Evolutionary conservation across 2,113 vertebrate species (phyloP), one percentile per base, ranked within the genome.

Genomic region (Clinocottus analis): DNA sequence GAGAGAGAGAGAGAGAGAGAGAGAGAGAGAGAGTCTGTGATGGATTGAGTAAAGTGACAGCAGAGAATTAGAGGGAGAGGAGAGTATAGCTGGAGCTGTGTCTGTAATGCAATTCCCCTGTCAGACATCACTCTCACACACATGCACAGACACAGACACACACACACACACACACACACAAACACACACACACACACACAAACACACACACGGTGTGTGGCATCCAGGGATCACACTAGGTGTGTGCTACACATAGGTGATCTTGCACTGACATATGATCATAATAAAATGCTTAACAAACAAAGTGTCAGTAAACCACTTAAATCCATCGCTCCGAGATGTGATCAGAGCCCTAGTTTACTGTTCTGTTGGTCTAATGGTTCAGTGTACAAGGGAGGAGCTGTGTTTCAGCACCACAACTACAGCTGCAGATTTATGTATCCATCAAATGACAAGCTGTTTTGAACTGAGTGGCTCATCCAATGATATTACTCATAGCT

Each of bases 71-170:
- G 71, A 87, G 49, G 23, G 21, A 80, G 78, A 74, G 61, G 61
- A 29, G 49, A 67, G 80, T 70, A 59, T 29, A 23, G 72, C 82
- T 77, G 25, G 69, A 84, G 66, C 49, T 58, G 31, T 80, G 79
- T 72, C 68, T 82, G 69, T 87, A 82, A 89, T 90, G 83, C 79
- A 84, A 87, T 90, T 87, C 83, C 82, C 79, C 70, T 82, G 79
- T 87, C 83, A 91, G 73, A 78, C 77, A 83, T 86, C 83, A 79
- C 10, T 12, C 39, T 12, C 69, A 62, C 62, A 59, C 23, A 80
- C 70, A 68, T 21, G 45, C 25, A 47, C 69, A 62, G 62, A 59
- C 23, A 80, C 73, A 69, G 21, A 56, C 49, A 81, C 71, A 58
- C 39, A 72, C 65, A 75, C 43, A 43, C 25, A 47, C 69, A 62